phyloP scores from a whole-genome alignment of 2,888 invertebrate species.

The Calameuta pallipes region DNA sequence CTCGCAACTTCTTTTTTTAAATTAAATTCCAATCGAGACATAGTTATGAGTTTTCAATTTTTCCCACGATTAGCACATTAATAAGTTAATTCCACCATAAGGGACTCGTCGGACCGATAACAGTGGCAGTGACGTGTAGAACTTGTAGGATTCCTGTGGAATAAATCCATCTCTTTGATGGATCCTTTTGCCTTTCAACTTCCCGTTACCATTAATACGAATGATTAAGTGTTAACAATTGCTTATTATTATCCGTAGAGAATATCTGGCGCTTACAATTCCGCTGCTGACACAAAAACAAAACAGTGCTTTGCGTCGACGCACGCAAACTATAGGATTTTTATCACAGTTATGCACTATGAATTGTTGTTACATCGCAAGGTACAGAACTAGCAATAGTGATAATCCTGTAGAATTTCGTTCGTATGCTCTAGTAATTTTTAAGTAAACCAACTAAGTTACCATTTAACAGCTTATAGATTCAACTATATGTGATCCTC shows the following conservation, averaged over 20 bases:
- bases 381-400: neutral
- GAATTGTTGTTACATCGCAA: neutral
- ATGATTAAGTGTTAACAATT: neutral
- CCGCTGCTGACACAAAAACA: neutral
- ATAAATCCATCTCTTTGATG: neutral
- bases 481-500: neutral
- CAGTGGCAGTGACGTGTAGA: neutral
- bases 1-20: neutral
- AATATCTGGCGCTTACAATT: neutral
- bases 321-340: neutral
- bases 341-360: neutral
- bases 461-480: neutral
- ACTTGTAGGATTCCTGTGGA: neutral
- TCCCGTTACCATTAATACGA: neutral
- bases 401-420: neutral
- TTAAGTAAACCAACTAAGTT: neutral
- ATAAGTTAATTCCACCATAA: neutral
- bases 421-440: neutral
- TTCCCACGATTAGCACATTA: neutral
- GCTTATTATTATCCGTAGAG: neutral
- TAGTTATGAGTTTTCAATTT: neutral
- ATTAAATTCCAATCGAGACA: neutral
- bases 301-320: neutral
- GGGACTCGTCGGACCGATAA: neutral
- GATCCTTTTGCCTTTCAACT: neutral